Base-by-base conservation (phyloP, 2,113 vertebrate species). In the Oenanthe melanoleuca region DNA sequence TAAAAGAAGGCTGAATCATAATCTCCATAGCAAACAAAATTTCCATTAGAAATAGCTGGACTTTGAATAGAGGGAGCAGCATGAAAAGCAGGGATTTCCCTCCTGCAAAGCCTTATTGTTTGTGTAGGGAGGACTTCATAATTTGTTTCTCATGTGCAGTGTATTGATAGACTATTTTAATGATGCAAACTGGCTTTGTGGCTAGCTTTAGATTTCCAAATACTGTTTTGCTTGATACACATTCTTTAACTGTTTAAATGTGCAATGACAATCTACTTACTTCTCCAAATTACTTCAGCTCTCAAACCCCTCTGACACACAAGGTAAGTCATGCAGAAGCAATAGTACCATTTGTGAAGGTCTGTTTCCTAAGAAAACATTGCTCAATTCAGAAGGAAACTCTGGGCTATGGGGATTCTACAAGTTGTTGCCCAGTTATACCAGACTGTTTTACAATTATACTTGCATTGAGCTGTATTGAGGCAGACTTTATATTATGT, bases 301-400 rank as follows among this genome's bases (percentile, higher is more conserved):
- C 12, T 24, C 92, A 64, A 60, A 80, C 75, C 37, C 23, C 71
- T 71, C 64, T 86, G 88, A 64, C 94, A 14, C 59, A 74, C 88
- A 88, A 96, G 96, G 94, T 95, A 96, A 97, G 95, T 96, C 95
- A 90, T 92, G 96, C 95, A 93, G 95, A 94, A 96, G 92, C 82
- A 88, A 88, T 66, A 33, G 88, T 34, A n/a, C 64, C 26, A 6
- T 90, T 94, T 88, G 81, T 92, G 69, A 88, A 88, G 88, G 56
- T 63, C 88, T 88, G 60, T 59, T 95, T 93, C 88, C 60, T 86
- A 34, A 90, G 86, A 80, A 92, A 90, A 92, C 86, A 63, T 29
- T 26, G 72, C 63, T 89, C 88, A 40, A 2, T 64, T 91, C 64
- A 60, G 73, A 83, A 66, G 44, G 63, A 67, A 80, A 63, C 83